A percentile compares a stretch with the other conserved stretches of the same genome.
phyloP scores from a whole-genome alignment of 2,113 vertebrate genomes.

The Sebastes fasciatus region DNA sequence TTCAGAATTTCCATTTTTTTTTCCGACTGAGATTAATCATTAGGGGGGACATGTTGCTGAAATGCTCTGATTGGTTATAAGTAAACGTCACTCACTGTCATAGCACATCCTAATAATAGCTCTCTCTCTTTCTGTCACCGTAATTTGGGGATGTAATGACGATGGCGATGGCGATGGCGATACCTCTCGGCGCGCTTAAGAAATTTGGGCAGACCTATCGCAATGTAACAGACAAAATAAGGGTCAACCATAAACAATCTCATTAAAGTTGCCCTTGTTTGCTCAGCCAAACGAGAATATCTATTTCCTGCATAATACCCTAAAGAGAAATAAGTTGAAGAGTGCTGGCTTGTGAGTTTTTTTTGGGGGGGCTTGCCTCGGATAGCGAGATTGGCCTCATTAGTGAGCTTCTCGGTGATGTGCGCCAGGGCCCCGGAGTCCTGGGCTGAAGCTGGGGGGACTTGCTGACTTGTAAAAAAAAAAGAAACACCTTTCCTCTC shows the following conservation, averaged over 20 bases:
- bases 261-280: slow-evolving; percentile 45
- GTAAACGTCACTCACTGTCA: slow-evolving; percentile 57
- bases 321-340: slow-evolving; percentile 58
- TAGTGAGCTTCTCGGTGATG: slow-evolving; percentile 75
- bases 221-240: slow-evolving; percentile 3
- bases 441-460: slow-evolving; percentile 59
- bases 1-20: neutral
- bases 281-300: slow-evolving; percentile 32
- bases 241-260: slow-evolving; percentile 12
- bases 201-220: neutral
- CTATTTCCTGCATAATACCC: slow-evolving; percentile 45
- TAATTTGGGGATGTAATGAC: slow-evolving; percentile 42
- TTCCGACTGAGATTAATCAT: slow-evolving; percentile 37
- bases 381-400: slow-evolving; percentile 68
- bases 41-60: slow-evolving; percentile 25
- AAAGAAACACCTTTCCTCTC: slow-evolving; percentile 55
- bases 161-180: neutral
- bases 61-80: slow-evolving; percentile 46
- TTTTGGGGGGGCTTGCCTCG: slow-evolving; percentile 62
- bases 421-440: slow-evolving; percentile 54
- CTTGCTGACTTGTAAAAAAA: slow-evolving; percentile 77
- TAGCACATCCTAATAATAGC: slow-evolving; percentile 33
- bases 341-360: slow-evolving; percentile 77
- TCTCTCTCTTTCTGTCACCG: neutral
- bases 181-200: neutral